Percentiles rank a stretch among this genome's conserved stretches.
Evolutionary conservation across 2,113 vertebrate genomes (phyloP).

Genomic region (Myrmecophaga tridactyla): DNA sequence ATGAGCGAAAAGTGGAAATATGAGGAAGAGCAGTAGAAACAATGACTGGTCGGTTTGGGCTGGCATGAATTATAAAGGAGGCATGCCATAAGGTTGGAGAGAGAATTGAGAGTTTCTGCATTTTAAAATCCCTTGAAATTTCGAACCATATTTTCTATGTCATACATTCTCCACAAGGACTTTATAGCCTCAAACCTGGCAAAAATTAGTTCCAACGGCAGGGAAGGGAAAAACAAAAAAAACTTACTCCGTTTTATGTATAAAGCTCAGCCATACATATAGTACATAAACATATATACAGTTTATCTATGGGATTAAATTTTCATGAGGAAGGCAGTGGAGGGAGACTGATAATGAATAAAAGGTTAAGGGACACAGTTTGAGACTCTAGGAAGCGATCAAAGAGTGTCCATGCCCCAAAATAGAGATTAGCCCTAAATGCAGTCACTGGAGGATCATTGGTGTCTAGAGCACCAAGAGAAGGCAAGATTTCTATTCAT

Average conservation of each 20-base stretch:
- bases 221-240: background rate
- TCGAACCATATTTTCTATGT: background rate
- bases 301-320: background rate
- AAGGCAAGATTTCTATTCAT: background rate
- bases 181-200: background rate
- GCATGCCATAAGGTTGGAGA: background rate
- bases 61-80: background rate
- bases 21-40: background rate
- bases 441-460: background rate
- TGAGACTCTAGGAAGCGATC: background rate
- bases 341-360: background rate
- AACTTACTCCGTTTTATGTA: background rate
- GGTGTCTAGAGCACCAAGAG: background rate
- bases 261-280: background rate
- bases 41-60: rapidly evolving
- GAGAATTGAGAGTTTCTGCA: background rate
- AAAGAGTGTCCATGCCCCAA: background rate
- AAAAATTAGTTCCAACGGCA: background rate
- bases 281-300: background rate
- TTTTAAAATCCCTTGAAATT: background rate
- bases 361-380: background rate
- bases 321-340: background rate
- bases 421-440: background rate
- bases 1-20: background rate
- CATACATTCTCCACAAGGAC: background rate